These are phyloP conservation scores for Chrysotoxum bicinctum DNA, from an alignment of 2,888 invertebrate genomes.

Conservation along the genomic window DNA sequence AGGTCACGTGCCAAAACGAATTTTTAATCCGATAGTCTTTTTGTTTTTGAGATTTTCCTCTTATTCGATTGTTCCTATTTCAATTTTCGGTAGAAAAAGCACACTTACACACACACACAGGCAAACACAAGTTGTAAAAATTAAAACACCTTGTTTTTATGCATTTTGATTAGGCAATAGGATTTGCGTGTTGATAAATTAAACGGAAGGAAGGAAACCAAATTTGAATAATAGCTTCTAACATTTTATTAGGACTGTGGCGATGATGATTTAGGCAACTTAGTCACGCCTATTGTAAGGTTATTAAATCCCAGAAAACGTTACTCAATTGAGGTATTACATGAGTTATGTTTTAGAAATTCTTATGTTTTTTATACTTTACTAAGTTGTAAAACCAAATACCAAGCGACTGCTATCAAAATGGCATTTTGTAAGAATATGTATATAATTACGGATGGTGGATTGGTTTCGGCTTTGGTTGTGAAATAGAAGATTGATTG, in stretches of 20 bases:
- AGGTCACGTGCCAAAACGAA: slow-evolving; percentile 60
- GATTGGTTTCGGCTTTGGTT: no score
- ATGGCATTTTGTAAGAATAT: background rate
- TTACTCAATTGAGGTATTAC: slow-evolving; percentile 30
- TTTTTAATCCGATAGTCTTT: slow-evolving; percentile 17
- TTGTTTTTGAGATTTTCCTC: background rate
- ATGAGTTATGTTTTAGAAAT: slow-evolving; percentile 6
- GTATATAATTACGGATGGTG: background rate
- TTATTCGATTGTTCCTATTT: slow-evolving; percentile 32
- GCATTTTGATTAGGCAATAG: background rate
- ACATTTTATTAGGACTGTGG: slow-evolving; percentile 23
- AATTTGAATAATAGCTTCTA: slow-evolving; percentile 37
- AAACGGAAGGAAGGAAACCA: slow-evolving; percentile 31
- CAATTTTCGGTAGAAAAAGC: slow-evolving; percentile 6
- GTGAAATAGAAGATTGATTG: no score
- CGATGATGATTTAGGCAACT: slow-evolving; percentile 29
- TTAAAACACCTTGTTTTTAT: background rate
- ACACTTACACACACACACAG: background rate
- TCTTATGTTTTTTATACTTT: background rate
- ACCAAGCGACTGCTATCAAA: background rate
- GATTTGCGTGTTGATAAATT: slow-evolving; percentile 27
- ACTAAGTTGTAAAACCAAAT: background rate
- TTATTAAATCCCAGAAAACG: slow-evolving; percentile 12
- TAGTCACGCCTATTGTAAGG: slow-evolving; percentile 37
- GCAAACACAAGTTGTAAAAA: background rate